These are phyloP conservation scores for Pelochelys cantorii DNA, from an alignment of 2,797 vertebrate genomes.

Conservation along the genomic window DNA sequence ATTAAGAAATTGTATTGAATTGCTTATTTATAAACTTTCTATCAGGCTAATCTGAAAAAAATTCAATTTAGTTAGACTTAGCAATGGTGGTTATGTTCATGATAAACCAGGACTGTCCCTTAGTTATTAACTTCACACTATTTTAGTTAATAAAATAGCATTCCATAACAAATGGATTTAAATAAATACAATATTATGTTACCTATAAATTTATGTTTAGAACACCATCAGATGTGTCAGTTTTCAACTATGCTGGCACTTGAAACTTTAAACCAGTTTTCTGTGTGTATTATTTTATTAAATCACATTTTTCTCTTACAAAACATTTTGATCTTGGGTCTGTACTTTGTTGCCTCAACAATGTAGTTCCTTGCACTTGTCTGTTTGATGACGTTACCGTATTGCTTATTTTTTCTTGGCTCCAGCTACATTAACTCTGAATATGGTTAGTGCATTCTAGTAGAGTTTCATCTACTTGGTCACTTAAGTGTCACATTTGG, in stretches of 20 bases:
- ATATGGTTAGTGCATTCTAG: background rate
- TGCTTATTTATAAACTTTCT: background rate
- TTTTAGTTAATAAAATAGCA: background rate
- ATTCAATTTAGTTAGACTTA: background rate
- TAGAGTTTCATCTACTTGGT: background rate
- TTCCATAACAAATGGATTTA: background rate
- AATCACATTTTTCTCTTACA: too few species aligned
- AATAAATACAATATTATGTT: background rate
- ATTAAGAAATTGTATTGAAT: too few species aligned
- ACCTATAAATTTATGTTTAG: background rate
- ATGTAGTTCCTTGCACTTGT: background rate
- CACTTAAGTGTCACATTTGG: background rate
- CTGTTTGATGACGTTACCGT: rapidly evolving
- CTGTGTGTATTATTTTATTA: background rate
- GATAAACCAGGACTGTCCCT: background rate
- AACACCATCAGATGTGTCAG: background rate
- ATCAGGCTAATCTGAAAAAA: background rate
- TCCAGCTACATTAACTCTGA: background rate
- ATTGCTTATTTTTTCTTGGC: constrained; percentile 5
- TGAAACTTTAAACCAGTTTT: background rate
- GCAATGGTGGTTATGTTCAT: background rate
- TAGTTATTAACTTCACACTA: background rate
- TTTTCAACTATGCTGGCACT: background rate
- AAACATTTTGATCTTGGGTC: too few species aligned
- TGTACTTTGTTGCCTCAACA: background rate